Conservation (phyloP, 64 coral and sea anemone species). For the Anthopleura sola region DNA sequence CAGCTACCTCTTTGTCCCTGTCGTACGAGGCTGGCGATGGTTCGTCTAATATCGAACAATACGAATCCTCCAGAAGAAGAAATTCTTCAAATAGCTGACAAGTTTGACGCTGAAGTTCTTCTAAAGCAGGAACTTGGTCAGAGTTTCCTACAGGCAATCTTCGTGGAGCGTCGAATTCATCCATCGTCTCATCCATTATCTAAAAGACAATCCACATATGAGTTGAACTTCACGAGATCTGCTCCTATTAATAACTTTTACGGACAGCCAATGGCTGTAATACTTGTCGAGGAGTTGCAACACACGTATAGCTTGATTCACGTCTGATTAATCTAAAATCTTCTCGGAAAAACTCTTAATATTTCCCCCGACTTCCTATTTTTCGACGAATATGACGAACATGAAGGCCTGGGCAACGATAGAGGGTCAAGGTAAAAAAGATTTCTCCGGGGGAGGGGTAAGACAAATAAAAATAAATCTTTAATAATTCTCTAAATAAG, state of each 20-base stretch:
- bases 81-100: conserved; percentile 79
- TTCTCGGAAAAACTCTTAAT: background rate
- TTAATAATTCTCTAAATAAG: background rate
- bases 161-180: conserved; percentile 14
- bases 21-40: background rate
- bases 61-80: conserved; percentile 29
- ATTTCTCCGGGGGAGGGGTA: background rate
- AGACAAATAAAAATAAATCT: background rate
- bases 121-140: conserved; percentile 30
- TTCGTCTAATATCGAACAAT: background rate
- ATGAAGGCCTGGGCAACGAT: background rate
- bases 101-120: conserved; percentile 51
- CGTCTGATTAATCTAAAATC: background rate
- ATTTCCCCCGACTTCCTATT: background rate
- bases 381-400: conserved; percentile 1
- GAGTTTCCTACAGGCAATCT: conserved; percentile 56
- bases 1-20: background rate
- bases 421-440: conserved; percentile 6
- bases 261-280: background rate
- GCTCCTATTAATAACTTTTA: background rate
- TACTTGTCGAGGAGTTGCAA: background rate
- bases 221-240: background rate
- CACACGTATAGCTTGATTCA: background rate
- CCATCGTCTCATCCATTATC: background rate
- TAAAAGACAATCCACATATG: background rate